Evolutionary conservation across 1,140 invertebrate species (phyloP).

Genomic region (Ostrea denselamellosa): DNA sequence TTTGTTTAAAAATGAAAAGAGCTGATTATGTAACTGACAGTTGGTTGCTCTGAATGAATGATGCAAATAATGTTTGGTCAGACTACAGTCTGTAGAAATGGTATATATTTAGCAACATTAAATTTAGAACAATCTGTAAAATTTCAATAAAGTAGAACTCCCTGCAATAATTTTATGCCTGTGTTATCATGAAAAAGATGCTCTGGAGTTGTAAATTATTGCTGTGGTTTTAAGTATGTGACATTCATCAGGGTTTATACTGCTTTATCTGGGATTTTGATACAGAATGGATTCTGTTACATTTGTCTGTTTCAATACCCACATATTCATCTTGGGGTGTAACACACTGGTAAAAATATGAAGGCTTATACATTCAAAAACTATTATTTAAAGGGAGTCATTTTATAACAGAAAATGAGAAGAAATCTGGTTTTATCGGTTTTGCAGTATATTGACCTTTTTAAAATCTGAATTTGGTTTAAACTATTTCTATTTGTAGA

Average conservation of each 20-base stretch:
- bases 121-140: background rate
- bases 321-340: slow-evolving; percentile 7
- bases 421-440: too few species aligned
- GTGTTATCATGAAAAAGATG: background rate
- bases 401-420: background rate
- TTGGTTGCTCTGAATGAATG: background rate
- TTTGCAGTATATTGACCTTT: too few species aligned
- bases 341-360: background rate
- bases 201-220: background rate
- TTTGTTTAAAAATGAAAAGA: too few species aligned
- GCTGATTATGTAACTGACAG: too few species aligned
- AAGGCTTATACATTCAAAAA: background rate
- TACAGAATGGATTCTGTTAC: background rate
- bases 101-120: background rate
- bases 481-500: background rate
- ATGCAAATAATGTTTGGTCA: background rate
- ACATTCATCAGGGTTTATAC: background rate
- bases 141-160: background rate
- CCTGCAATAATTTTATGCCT: background rate
- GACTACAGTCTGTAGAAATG: background rate
- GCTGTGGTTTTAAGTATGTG: background rate
- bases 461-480: too few species aligned
- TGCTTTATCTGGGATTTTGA: background rate
- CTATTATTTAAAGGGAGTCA: background rate
- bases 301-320: background rate